Conservation (phyloP, 2,888 invertebrate genomes). For the Tupiocoris notatus region DNA sequence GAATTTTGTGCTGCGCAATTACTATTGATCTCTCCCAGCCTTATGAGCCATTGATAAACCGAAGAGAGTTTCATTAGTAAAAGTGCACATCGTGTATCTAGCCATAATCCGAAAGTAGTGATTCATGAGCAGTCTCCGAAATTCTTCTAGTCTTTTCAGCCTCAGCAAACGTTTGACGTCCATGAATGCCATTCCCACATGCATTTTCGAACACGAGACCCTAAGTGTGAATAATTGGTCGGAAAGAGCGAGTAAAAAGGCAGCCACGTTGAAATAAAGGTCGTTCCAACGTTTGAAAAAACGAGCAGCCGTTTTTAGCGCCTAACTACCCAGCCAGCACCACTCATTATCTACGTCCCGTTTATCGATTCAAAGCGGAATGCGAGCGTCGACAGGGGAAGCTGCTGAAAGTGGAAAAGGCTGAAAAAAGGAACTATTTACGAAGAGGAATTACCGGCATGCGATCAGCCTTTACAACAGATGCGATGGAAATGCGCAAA, state of each 20-base stretch:
- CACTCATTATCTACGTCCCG: background rate
- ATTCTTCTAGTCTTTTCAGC: no score
- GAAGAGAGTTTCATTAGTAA: no score
- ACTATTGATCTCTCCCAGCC: no score
- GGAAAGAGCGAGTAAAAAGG: background rate
- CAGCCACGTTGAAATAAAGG: background rate
- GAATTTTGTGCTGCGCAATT: no score
- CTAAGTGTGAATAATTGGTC: background rate
- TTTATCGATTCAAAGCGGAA: background rate
- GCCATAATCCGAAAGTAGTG: no score
- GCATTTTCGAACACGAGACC: background rate
- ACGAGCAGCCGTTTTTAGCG: background rate
- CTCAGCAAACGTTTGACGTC: no score
- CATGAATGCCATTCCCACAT: background rate
- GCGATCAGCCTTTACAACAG: background rate
- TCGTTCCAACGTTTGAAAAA: background rate
- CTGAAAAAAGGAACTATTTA: constrained; percentile 5
- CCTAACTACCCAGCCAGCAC: background rate
- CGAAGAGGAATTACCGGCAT: constrained; percentile 5
- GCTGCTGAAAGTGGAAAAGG: background rate
- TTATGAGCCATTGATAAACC: no score
- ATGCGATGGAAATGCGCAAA: background rate
- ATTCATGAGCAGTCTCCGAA: no score
- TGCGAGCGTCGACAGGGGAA: background rate
- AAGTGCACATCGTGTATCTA: no score